A percentile compares a stretch with the other conserved stretches of the same genome.
phyloP scores from a whole-genome alignment of 2,888 invertebrate genomes.

The Charanyca ferruginea region DNA sequence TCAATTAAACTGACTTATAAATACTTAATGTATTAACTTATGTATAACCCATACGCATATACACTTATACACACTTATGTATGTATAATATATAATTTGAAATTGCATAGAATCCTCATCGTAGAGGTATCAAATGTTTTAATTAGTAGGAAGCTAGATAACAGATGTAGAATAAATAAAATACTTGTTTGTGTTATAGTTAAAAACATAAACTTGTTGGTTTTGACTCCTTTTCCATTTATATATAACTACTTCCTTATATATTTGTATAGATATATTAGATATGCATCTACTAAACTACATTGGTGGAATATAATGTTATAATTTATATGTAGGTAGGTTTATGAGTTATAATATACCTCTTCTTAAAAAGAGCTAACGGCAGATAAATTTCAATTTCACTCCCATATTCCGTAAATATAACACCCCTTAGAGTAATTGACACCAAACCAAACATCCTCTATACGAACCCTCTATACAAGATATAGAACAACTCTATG shows the following conservation, averaged over 20 bases:
- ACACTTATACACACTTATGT: conserved; percentile 18
- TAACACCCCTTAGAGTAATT: conserved; percentile 57
- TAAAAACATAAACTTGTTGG: conserved; percentile 46
- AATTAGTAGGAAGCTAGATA: conserved; percentile 31
- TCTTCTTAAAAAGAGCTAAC: conserved; percentile 49
- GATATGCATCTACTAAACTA: conserved; percentile 49
- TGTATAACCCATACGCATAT: conserved; percentile 22
- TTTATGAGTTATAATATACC: conserved; percentile 19
- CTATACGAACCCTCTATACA: conserved; percentile 33
- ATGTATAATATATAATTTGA: conserved; percentile 30
- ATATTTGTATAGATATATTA: conserved; percentile 24
- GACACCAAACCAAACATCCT: conserved; percentile 50
- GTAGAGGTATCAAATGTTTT: conserved; percentile 43
- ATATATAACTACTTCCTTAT: conserved; percentile 5
- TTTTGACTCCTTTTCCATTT: conserved; percentile 8
- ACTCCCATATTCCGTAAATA: conserved; percentile 11
- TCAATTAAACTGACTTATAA: conserved; percentile 45
- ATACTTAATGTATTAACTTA: conserved; percentile 32
- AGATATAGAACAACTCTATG: conserved; percentile 41
- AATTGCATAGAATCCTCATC: conserved; percentile 38
- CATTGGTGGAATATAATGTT: conserved; percentile 36
- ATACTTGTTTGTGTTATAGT: conserved; percentile 24
- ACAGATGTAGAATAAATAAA: conserved; percentile 52
- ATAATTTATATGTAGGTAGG: conserved; percentile 20
- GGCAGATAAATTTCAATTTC: conserved; percentile 22